These are phyloP conservation scores for Pelochelys cantorii DNA, from an alignment of 2,797 vertebrate genomes.

Conservation along the genomic window DNA sequence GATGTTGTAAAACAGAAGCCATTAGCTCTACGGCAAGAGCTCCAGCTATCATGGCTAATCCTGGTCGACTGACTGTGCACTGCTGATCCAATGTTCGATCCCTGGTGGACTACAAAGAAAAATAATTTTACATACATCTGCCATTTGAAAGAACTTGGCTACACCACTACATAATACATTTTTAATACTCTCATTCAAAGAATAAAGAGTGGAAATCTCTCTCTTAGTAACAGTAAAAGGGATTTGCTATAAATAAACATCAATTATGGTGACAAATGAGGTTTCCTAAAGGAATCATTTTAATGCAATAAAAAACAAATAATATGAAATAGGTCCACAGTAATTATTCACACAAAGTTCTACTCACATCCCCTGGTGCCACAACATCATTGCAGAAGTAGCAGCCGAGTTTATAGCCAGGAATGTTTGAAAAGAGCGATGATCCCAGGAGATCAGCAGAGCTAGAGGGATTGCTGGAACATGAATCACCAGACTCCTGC, in stretches of 20 bases:
- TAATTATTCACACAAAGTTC: not conserved
- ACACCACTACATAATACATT: not conserved
- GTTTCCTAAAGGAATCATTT: not conserved
- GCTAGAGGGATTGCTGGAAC: constrained; percentile 71
- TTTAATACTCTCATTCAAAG: not conserved
- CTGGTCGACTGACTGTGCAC: constrained; percentile 96
- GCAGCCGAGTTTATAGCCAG: constrained; percentile 97
- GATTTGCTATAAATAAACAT: not conserved
- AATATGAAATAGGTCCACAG: not conserved
- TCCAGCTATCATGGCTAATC: constrained; percentile 95
- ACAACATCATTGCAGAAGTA: constrained; percentile 99
- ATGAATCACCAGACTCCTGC: constrained; percentile 78
- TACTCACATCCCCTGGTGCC: constrained; percentile 96
- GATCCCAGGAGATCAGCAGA: constrained; percentile 82
- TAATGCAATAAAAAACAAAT: not conserved
- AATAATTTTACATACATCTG: not conserved
- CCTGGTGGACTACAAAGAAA: constrained; percentile 90
- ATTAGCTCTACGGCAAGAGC: constrained; percentile 96
- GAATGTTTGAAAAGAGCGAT: constrained; percentile 97
- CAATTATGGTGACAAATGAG: not conserved
- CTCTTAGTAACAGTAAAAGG: not conserved
- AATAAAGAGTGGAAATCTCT: not conserved
- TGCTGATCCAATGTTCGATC: constrained; percentile 98
- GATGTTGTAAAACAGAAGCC: constrained; percentile 96
- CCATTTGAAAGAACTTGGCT: not conserved